Evolutionary conservation across 2,797 vertebrate species (phyloP), one percentile per base, ranked within the genome.

Genomic region (Nannoperca obscura): DNA sequence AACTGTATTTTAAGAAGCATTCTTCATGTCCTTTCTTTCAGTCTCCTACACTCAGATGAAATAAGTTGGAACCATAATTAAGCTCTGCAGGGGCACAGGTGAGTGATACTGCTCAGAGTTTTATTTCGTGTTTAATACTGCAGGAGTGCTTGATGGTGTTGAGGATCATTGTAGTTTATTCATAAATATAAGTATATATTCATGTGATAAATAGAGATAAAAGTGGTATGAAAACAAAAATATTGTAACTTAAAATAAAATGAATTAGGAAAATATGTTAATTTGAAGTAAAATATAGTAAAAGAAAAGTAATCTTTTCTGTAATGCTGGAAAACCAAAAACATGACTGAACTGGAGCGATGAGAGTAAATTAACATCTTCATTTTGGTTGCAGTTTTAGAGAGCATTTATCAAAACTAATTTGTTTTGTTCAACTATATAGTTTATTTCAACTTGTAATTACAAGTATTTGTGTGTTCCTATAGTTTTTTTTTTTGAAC

Each of bases 41-140:
- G 42, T 57, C 57, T 60, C 17, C 32, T 40, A 2, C 61, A 3
- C 54, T 70, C 30, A 52, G 46, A 50, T 15, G 1, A 64, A 44
- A 64, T 14, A 11, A 59, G 44, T 52, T 74, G 60, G 76, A 77
- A n/a, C 6, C 34, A 62, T 61, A 62, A 14, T 50, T 54, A 0
- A 55, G 1, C 57, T 84, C 49, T 52, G 7, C 71, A 65, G 52
- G 0, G 59, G 15, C 24, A 57, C 53, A 82, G 83, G 91, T 91
- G 17, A 88, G 89, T 84, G 60, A 60, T 9, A 14, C 10, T n/a
- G 38, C 49, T 71, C n/a, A 7, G 13, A 38, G 10, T 58, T 72
- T 32, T 54, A 15, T 64, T 61, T 40, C 1, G 11, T 5, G 5
- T 32, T 69, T 58, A 53, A 24, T 32, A 20, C 27, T 14, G 6